phyloP scores from a whole-genome alignment of 2,113 vertebrate genomes.

The Lynx canadensis region DNA sequence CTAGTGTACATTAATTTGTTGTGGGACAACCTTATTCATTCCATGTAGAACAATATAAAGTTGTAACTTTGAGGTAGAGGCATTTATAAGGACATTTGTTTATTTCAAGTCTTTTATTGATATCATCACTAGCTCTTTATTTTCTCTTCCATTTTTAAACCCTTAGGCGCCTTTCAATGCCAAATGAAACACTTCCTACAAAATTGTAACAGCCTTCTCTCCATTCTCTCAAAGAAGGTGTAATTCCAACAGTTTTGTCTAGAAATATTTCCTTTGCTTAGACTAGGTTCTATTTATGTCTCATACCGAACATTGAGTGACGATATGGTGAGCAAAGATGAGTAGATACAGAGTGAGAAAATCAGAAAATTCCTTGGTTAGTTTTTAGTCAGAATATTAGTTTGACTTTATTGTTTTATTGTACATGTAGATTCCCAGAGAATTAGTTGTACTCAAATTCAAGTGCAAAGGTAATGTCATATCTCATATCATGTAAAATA shows the following conservation, averaged over 20 bases:
- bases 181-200: background rate
- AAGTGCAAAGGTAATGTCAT: background rate
- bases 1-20: background rate
- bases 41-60: background rate
- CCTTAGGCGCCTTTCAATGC: background rate
- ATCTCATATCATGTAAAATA: background rate
- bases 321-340: background rate
- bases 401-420: background rate
- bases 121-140: background rate
- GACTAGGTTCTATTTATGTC: background rate
- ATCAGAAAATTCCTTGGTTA: background rate
- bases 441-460: background rate
- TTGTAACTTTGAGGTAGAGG: background rate
- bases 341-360: background rate
- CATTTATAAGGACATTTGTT: background rate
- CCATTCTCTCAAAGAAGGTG: background rate
- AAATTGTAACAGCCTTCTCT: background rate
- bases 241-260: background rate
- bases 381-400: background rate
- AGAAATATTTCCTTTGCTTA: background rate
- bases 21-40: background rate
- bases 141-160: background rate
- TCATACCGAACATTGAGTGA: background rate
- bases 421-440: background rate
- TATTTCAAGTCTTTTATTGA: background rate